Percentiles rank a stretch among this genome's conserved stretches.
Evolutionary conservation across 2,888 invertebrate genomes (phyloP).

Genomic region (Eupithecia subfuscata): DNA sequence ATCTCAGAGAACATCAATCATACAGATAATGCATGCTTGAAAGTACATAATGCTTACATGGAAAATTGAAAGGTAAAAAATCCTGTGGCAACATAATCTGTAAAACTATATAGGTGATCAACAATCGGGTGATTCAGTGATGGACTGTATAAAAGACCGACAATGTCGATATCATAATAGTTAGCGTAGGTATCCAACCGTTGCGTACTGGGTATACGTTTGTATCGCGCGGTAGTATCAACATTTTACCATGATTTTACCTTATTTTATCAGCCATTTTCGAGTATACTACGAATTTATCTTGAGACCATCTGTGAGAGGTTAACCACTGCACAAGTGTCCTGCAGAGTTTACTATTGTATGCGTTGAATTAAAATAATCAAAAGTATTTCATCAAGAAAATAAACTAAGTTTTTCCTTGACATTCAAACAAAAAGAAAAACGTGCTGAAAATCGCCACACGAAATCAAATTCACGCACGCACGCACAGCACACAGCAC

Average conservation of each 20-base stretch:
- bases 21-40: not conserved
- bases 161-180: not conserved
- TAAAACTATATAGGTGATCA: not conserved
- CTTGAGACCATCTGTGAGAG: slow-evolving; percentile 34
- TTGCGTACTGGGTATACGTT: not conserved
- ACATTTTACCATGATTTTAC: slow-evolving; percentile 63
- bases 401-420: not conserved
- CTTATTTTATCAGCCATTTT: slow-evolving; percentile 63
- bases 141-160: not conserved
- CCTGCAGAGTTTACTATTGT: not conserved
- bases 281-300: slow-evolving; percentile 14
- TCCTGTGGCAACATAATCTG: not conserved
- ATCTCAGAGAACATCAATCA: not conserved
- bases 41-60: not conserved
- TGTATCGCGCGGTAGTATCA: not conserved
- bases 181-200: not conserved
- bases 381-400: not conserved
- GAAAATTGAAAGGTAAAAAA: not conserved
- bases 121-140: not conserved
- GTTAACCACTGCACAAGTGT: slow-evolving; percentile 40
- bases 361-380: not conserved
- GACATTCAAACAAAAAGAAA: not conserved
- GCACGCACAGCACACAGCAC: not conserved
- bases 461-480: not conserved
- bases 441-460: not conserved